phyloP scores from a whole-genome alignment of 2,888 invertebrate genomes.

The Sipha maydis region DNA sequence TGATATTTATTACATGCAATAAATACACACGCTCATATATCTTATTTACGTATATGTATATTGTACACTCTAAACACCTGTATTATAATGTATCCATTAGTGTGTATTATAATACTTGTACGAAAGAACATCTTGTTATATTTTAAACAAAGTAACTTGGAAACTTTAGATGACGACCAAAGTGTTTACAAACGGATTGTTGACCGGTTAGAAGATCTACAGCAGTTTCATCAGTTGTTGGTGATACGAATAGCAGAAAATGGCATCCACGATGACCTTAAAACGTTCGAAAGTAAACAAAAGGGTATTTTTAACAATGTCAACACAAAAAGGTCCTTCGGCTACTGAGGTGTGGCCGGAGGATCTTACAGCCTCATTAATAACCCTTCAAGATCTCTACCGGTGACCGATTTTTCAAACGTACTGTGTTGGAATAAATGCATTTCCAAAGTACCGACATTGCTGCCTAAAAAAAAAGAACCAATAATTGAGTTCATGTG shows the following conservation, averaged over 20 bases:
- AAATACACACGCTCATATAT: background rate
- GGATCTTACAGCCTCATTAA: slow-evolving; percentile 20
- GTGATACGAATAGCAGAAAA: slow-evolving; percentile 9
- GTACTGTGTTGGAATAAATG: slow-evolving; percentile 4
- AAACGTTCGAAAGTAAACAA: slow-evolving; percentile 50
- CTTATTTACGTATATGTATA: background rate
- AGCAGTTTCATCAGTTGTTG: slow-evolving; percentile 9
- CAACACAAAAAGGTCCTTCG: slow-evolving; percentile 20
- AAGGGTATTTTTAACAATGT: slow-evolving; percentile 45
- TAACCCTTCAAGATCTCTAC: background rate
- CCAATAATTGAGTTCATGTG: background rate
- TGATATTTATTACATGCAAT: slow-evolving; percentile 11
- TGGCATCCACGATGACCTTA: slow-evolving; percentile 16
- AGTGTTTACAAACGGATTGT: slow-evolving; percentile 38
- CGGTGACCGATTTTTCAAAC: slow-evolving; percentile 12
- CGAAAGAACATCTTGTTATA: background rate
- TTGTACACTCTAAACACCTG: no score
- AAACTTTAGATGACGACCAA: slow-evolving; percentile 37
- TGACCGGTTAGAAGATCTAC: slow-evolving; percentile 38
- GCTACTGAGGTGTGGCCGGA: slow-evolving; percentile 10
- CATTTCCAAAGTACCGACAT: background rate
- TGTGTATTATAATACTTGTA: background rate
- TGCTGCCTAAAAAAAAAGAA: background rate
- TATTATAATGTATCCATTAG: background rate
- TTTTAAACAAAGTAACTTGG: background rate